These are phyloP conservation scores for Cathartes aura DNA, from an alignment of 2,113 vertebrate genomes.

Conservation along the genomic window DNA sequence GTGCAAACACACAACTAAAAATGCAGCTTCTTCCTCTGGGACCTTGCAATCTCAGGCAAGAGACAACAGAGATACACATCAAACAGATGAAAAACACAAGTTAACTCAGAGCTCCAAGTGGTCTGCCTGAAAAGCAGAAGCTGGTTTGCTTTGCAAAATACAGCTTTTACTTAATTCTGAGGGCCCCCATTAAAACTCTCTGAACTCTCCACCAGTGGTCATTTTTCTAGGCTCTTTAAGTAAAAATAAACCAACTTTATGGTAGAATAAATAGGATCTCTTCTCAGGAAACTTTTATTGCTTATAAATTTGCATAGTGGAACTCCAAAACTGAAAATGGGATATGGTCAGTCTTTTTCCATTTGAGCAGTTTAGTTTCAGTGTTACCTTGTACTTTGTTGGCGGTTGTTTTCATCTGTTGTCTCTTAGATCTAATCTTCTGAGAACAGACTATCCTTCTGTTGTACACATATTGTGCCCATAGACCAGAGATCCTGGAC, in stretches of 20 bases:
- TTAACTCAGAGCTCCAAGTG: background rate
- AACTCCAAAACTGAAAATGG: background rate
- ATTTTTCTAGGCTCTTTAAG: background rate
- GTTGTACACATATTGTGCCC: background rate
- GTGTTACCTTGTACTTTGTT: background rate
- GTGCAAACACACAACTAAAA: constrained; percentile 41
- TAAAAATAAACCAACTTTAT: background rate
- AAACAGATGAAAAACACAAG: background rate
- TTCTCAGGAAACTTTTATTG: background rate
- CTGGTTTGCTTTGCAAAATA: background rate
- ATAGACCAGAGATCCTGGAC: background rate
- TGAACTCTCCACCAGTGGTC: background rate
- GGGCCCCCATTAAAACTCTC: background rate
- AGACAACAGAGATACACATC: constrained; percentile 2
- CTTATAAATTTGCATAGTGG: background rate
- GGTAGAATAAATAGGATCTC: background rate
- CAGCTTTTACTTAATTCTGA: background rate
- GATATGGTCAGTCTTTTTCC: background rate
- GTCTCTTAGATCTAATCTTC: background rate
- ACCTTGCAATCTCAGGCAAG: constrained; percentile 3
- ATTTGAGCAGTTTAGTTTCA: background rate
- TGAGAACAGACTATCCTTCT: background rate
- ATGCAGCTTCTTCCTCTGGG: constrained; percentile 35
- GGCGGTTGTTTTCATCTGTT: background rate
- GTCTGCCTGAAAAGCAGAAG: background rate